phyloP scores from a whole-genome alignment of 2,797 vertebrate genomes.

The Sorex maritimensis region DNA sequence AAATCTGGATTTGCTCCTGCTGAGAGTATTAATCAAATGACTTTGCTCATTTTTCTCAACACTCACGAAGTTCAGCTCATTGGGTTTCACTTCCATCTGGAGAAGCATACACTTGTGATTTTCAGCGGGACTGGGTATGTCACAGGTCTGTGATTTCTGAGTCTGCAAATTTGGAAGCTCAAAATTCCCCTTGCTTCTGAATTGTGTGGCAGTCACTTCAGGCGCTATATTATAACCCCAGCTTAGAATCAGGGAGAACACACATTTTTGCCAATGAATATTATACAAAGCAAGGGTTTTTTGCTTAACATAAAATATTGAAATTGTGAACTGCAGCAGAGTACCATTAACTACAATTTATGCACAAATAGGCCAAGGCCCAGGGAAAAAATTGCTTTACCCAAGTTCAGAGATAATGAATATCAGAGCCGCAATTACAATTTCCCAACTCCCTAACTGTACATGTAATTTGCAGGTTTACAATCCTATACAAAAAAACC shows the following conservation, averaged over 20 bases:
- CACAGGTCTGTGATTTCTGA: background rate
- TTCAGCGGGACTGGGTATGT: slow-evolving; percentile 1
- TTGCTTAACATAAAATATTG: slow-evolving; percentile 31
- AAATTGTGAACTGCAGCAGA: slow-evolving; percentile 35
- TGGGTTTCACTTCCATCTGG: background rate
- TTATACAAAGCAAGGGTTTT: slow-evolving; percentile 3
- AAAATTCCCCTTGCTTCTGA: background rate
- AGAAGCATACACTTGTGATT: background rate
- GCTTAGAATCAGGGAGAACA: background rate
- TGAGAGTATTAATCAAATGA: background rate
- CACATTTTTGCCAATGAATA: background rate
- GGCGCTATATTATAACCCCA: background rate
- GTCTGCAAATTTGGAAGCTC: slow-evolving; percentile 52
- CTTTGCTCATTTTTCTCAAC: slow-evolving; percentile 47
- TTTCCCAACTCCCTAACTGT: slow-evolving; percentile 71
- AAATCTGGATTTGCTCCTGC: slow-evolving; percentile 2
- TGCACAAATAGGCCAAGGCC: slow-evolving; percentile 51
- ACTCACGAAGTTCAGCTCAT: background rate
- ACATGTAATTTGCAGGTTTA: slow-evolving; percentile 77
- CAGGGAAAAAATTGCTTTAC: slow-evolving; percentile 41
- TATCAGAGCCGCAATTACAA: slow-evolving; percentile 72
- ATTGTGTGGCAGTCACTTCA: slow-evolving; percentile 23
- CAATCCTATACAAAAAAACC: slow-evolving; percentile 65
- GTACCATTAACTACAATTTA: slow-evolving; percentile 62
- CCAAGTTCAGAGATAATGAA: slow-evolving; percentile 72